Evolutionary conservation across 64 coral and sea anemone species (phyloP).

Genomic region (Montipora foliosa): DNA sequence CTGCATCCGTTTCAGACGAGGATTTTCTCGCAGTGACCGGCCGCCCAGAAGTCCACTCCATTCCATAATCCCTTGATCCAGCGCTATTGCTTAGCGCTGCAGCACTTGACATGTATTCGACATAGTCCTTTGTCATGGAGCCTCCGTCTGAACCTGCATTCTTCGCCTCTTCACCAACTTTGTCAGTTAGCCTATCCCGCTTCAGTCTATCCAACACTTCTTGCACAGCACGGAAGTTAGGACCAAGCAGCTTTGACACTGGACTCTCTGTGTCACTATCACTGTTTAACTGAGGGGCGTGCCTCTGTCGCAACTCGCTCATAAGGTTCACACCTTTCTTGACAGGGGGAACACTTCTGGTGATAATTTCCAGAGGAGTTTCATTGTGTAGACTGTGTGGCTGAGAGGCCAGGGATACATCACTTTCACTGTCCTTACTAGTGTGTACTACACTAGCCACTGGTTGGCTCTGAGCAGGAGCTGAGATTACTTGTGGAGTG

Average conservation of each 20-base stretch:
- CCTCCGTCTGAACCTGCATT: background rate
- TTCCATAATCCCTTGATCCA: background rate
- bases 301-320: background rate
- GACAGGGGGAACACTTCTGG: conserved; percentile 16
- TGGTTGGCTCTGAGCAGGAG: background rate
- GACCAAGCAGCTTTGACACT: conserved; percentile 97
- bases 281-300: conserved; percentile 58
- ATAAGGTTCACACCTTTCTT: background rate
- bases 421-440: conserved; percentile 30
- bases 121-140: background rate
- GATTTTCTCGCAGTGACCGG: background rate
- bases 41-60: background rate
- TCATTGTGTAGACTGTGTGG: conserved; percentile 7
- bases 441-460: background rate
- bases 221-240: conserved; percentile 93
- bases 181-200: conserved; percentile 60
- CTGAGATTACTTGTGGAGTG: background rate
- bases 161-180: background rate
- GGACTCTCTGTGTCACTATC: conserved; percentile 90
- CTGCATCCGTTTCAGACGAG: background rate
- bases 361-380: conserved; percentile 33
- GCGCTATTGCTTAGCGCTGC: background rate
- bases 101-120: background rate
- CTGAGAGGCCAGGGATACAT: background rate
- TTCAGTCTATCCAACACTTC: conserved; percentile 81